Percentiles rank a stretch among this genome's conserved stretches.
These are phyloP conservation scores for Timandra comae DNA, from an alignment of 2,888 invertebrate genomes.

Conservation along the genomic window DNA sequence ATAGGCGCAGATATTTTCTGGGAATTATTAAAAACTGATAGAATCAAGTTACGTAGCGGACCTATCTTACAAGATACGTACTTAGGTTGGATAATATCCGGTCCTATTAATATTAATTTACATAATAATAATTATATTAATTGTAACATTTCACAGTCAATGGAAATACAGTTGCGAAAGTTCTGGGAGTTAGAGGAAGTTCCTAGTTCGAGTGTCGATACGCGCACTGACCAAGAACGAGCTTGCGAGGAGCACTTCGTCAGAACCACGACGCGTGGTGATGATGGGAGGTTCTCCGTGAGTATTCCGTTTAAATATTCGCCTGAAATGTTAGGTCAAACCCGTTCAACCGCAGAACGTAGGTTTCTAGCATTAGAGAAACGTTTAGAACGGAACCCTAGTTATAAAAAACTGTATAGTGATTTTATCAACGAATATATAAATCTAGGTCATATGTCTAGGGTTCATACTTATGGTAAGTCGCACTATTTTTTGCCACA, in stretches of 20 bases:
- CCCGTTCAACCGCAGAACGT: conserved; percentile 14
- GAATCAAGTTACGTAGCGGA: neutral
- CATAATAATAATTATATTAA: no score
- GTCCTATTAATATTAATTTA: conserved; percentile 7
- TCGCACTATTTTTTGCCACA: conserved; percentile 23
- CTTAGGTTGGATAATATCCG: conserved; percentile 26
- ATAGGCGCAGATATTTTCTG: conserved; percentile 5
- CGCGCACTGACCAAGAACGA: conserved; percentile 17
- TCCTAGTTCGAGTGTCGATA: conserved; percentile 13
- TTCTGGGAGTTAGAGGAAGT: conserved; percentile 22
- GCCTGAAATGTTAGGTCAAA: conserved; percentile 19
- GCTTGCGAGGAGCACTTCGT: conserved; percentile 22
- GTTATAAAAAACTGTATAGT: conserved; percentile 15
- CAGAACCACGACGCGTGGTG: conserved; percentile 12
- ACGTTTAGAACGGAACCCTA: conserved; percentile 12
- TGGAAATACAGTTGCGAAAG: conserved; percentile 10
- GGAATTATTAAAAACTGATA: conserved; percentile 3
- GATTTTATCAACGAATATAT: conserved; percentile 25
- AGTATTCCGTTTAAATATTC: conserved; percentile 21
- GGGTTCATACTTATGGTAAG: neutral
- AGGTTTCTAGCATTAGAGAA: conserved; percentile 23
- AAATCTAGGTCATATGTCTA: conserved; percentile 21
- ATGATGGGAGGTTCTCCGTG: conserved; percentile 21
- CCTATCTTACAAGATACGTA: conserved; percentile 3
- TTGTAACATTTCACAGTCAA: conserved; percentile 7